Base-by-base conservation (phyloP, 2,888 invertebrate genomes). In the Agrenia bidenticulata region DNA sequence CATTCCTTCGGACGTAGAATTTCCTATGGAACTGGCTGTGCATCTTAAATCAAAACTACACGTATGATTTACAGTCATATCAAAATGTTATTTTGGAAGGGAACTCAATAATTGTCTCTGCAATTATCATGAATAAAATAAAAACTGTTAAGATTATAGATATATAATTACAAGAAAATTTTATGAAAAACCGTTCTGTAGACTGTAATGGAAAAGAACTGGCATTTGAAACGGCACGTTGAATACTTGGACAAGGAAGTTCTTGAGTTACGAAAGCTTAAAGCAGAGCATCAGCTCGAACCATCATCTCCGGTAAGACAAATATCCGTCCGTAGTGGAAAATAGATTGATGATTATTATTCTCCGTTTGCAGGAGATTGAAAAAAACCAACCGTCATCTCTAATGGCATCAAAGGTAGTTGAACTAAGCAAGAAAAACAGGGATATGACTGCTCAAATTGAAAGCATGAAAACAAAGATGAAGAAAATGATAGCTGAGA, bases 381-480 rank as follows among this genome's bases (percentile, higher is more conserved):
- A 55, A 2, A 57, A 17, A n/a, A 13, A 2, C 17, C 17, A 2
- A 23, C n/a, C 56, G 13, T 24, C 19, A 9, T 58, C 58, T n/a
- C 4, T 45, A 15, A 69, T 66, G 66, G 60, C 66, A 49, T 81
- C 84, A n/a, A 87, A 87, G 80, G 85, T 88, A 65, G 83, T 87
- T 0, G 87, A 88, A 62, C 80, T 88, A 5, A 87, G 85, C 74
- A 87, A 86, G 78, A 86, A 85, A 77, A 84, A 87, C 57, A 80
- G 87, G 37, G 87, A 88, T 73, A 82, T 86, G 65, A 84, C 83
- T 2, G 68, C 71, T 13, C 72, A 76, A 45, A 61, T 66, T 19
- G 69, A 78, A 83, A 77, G 82, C 82, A 45, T 84, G 85, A 73
- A 82, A 83, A 4, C 79, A 67, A 83, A 85, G 77, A 76, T 87